phyloP scores from a whole-genome alignment of 2,888 invertebrate genomes.

The Minunthozetes semirufus region DNA sequence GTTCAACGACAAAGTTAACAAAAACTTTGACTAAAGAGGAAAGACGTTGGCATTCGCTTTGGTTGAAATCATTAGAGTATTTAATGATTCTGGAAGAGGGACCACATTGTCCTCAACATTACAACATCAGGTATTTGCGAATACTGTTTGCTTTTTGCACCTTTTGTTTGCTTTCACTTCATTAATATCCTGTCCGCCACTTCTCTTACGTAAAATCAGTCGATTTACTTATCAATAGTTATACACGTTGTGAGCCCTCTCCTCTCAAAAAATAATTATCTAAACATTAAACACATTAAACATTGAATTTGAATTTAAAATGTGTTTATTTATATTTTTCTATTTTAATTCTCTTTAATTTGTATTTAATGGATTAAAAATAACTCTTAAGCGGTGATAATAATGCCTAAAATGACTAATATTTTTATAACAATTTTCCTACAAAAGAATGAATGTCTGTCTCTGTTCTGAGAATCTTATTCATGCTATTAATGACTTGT shows the following conservation, averaged over 20 bases:
- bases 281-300: too few relatives aligned
- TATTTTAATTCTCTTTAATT: not conserved
- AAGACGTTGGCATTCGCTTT: constrained; percentile 36
- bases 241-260: too few relatives aligned
- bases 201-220: not conserved
- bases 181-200: not conserved
- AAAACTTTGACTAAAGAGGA: constrained; percentile 24
- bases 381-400: not conserved
- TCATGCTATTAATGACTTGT: constrained; percentile 16
- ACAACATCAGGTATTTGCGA: constrained; percentile 1
- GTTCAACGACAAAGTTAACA: not conserved
- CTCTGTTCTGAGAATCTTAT: not conserved
- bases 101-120: constrained; percentile 36
- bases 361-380: not conserved
- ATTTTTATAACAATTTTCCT: not conserved
- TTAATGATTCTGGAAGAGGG: constrained; percentile 36
- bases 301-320: too few relatives aligned
- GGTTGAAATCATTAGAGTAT: constrained; percentile 37
- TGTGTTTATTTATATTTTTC: not conserved
- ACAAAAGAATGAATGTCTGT: not conserved
- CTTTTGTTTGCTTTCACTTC: not conserved
- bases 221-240: too few relatives aligned
- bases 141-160: too few relatives aligned
- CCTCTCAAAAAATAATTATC: too few relatives aligned
- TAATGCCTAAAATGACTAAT: not conserved